A percentile compares a stretch with the other conserved stretches of the same genome.
Conservation (phyloP, 2,113 vertebrate genomes). For the Oriolus oriolus region DNA sequence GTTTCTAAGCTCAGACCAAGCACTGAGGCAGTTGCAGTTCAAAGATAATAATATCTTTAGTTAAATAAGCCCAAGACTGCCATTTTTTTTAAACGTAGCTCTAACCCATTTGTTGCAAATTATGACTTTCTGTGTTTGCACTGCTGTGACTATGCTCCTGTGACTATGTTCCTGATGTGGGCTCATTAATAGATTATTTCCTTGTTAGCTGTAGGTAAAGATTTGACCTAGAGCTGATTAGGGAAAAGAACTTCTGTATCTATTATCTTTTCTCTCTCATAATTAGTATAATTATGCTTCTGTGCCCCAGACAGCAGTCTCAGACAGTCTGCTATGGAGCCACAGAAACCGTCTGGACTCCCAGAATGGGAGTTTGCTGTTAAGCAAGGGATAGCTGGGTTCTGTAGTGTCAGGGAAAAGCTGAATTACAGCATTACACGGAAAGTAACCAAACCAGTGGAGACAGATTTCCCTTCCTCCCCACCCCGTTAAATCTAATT, state of each 20-base stretch:
- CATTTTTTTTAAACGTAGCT: neutral
- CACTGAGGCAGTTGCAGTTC: neutral
- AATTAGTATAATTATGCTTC: conserved; percentile 41
- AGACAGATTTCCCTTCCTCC: neutral
- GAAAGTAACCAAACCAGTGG: neutral
- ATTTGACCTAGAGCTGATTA: conserved; percentile 47
- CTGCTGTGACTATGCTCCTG: neutral
- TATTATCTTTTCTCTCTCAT: conserved; percentile 33
- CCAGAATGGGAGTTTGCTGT: neutral
- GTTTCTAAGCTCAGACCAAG: neutral
- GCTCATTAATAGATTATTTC: conserved; percentile 51
- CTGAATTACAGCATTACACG: neutral
- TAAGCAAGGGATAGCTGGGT: neutral
- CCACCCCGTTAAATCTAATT: conserved; percentile 20
- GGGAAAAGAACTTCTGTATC: conserved; percentile 43
- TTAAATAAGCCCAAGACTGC: neutral
- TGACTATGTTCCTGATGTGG: neutral
- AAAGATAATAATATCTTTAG: neutral
- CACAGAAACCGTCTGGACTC: neutral
- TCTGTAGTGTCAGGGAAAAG: neutral
- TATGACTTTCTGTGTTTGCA: conserved; percentile 6
- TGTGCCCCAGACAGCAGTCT: conserved; percentile 14
- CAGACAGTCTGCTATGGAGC: conserved; percentile 37
- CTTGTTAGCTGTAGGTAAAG: conserved; percentile 42
- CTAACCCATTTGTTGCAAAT: conserved; percentile 31